Evolutionary conservation across 1,140 invertebrate species (phyloP).

Genomic region (Elysia chlorotica): DNA sequence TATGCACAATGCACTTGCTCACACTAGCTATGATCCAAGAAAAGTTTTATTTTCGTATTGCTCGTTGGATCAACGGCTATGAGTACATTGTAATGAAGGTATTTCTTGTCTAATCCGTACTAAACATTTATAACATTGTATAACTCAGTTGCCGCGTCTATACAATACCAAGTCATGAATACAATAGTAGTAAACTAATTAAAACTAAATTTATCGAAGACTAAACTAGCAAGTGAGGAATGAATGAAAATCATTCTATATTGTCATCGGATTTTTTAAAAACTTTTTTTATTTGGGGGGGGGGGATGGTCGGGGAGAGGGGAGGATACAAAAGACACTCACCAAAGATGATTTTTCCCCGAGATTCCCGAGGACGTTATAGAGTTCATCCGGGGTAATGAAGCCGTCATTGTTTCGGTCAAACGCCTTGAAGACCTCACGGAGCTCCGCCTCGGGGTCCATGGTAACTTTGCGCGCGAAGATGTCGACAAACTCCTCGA

Average conservation of each 20-base stretch:
- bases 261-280: neutral
- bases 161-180: neutral
- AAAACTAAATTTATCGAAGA: neutral
- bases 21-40: no score
- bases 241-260: neutral
- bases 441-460: constrained; percentile 97
- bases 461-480: constrained; percentile 99
- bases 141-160: no score
- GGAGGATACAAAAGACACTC: constrained; percentile 6
- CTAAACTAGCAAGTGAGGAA: neutral
- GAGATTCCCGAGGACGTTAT: constrained; percentile 42
- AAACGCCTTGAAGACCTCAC: constrained; percentile 97
- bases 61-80: no score
- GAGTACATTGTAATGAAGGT: no score
- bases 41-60: no score
- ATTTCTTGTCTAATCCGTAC: no score
- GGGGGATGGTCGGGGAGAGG: neutral
- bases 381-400: constrained; percentile 51
- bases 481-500: constrained; percentile 98
- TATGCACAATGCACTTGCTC: no score
- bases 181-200: neutral
- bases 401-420: constrained; percentile 96
- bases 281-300: neutral
- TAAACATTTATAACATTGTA: neutral
- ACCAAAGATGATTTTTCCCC: constrained; percentile 50